phyloP scores from a whole-genome alignment of 2,113 vertebrate species.

The Dasyprocta punctata region DNA sequence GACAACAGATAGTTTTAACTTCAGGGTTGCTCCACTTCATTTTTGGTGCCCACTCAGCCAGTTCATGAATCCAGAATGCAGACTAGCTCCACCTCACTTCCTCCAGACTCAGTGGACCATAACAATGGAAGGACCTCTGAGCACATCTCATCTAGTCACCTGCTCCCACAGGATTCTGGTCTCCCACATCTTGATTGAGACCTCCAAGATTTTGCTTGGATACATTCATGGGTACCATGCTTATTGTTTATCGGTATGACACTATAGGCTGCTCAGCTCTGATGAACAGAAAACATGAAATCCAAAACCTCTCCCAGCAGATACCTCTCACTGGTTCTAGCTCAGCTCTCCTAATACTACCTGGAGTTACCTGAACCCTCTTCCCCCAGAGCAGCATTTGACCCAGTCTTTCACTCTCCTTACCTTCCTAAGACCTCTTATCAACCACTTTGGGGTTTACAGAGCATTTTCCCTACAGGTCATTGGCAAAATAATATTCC shows the following conservation, averaged over 20 bases:
- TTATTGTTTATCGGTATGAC: background rate
- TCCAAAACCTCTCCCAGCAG: background rate
- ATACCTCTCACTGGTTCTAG: background rate
- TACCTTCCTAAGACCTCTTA: conserved; percentile 9
- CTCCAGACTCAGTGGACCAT: background rate
- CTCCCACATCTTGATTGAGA: background rate
- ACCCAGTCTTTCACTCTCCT: background rate
- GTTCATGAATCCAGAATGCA: background rate
- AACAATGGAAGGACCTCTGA: background rate
- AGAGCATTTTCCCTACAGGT: conserved; percentile 10
- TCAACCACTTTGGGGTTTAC: background rate
- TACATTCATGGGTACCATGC: background rate
- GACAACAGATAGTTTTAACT: background rate
- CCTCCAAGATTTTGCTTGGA: background rate
- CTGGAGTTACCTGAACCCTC: background rate
- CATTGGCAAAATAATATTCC: conserved; percentile 36
- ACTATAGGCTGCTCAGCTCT: background rate
- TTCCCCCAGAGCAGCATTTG: background rate
- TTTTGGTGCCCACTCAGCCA: background rate
- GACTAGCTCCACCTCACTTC: background rate
- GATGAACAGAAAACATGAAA: background rate
- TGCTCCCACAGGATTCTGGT: background rate
- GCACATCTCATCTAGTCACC: background rate
- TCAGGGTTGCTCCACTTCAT: background rate
- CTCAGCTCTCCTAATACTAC: background rate